phyloP scores from a whole-genome alignment of 2,113 vertebrate species.

The Chionomys nivalis region DNA sequence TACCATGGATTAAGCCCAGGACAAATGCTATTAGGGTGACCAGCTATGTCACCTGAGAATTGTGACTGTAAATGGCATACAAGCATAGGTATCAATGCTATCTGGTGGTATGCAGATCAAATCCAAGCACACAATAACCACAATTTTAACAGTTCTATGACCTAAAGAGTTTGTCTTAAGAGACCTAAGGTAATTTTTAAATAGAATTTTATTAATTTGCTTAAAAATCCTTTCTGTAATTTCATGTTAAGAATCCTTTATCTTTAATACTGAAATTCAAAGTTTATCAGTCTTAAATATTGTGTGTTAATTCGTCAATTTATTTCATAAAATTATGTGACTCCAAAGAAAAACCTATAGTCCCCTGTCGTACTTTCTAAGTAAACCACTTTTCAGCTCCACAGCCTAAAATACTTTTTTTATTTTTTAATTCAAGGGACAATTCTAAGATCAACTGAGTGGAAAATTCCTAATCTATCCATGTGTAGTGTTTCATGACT shows the following conservation, averaged over 20 bases:
- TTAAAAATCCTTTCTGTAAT: neutral
- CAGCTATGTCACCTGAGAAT: neutral
- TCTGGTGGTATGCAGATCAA: neutral
- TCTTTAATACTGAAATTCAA: neutral
- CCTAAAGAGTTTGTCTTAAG: neutral
- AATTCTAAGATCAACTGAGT: neutral
- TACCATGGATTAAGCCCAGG: neutral
- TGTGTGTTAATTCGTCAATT: neutral
- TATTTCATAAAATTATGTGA: neutral
- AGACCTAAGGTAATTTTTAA: neutral
- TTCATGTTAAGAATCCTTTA: neutral
- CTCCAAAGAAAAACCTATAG: neutral
- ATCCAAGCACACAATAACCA: rapidly evolving
- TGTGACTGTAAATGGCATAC: neutral
- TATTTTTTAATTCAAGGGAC: neutral
- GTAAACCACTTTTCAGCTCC: neutral
- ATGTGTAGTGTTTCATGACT: neutral
- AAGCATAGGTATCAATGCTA: too few relatives aligned
- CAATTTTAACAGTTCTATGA: neutral
- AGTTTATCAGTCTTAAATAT: neutral
- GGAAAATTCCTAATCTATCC: neutral
- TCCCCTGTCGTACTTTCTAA: neutral
- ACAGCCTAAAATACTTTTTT: neutral
- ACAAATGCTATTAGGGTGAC: neutral
- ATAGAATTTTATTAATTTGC: neutral